Evolutionary conservation across 2,888 invertebrate species (phyloP), one percentile per base, ranked within the genome.

Genomic region (Scaptomyza tumidula): DNA sequence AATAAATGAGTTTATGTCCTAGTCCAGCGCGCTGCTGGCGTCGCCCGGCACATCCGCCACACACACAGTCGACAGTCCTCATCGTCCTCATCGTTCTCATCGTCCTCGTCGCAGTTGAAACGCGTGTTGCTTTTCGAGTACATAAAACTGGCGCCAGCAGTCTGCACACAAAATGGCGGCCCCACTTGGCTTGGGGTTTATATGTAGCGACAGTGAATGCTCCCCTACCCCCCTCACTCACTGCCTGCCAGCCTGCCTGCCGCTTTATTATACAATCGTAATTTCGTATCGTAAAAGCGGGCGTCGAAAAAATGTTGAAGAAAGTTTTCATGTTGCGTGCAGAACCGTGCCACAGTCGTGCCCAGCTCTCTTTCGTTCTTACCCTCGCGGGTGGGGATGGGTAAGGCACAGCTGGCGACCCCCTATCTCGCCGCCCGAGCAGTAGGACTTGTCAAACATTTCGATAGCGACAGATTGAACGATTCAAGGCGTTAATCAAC

Each of bases 81-180:
- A 35, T 56, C 49, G 56, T 49, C 41, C 41, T n/a, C 58, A 37
- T 14, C 24, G 61, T n/a, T n/a, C 58, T 45, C 37, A 35, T 56
- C 49, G 56, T 49, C 41, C 41, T n/a, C 58, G 43, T 14, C 24
- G 61, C 48, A 14, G 60, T 54, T 43, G 67, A 59, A 78, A 61
- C 84, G 85, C 85, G 83, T 83, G 83, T 83, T 83, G 82, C 85
- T 83, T 74, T 82, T 74, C 76, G 84, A 85, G 86, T 82, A 85
- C 85, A 85, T 85, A 86, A 85, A 85, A 78, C 76, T 85, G 85
- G 85, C 85, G 85, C 85, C 85, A 82, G 60, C 50, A 86, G 84
- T 85, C 85, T 85, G 86, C 81, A 69, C 84, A 85, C 80, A 85
- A 85, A 86, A 85, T 85, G 86, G 86, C 84, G 78, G 85, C 85